Conservation (phyloP, 2,888 invertebrate species). For the Lithophane leautieri region DNA sequence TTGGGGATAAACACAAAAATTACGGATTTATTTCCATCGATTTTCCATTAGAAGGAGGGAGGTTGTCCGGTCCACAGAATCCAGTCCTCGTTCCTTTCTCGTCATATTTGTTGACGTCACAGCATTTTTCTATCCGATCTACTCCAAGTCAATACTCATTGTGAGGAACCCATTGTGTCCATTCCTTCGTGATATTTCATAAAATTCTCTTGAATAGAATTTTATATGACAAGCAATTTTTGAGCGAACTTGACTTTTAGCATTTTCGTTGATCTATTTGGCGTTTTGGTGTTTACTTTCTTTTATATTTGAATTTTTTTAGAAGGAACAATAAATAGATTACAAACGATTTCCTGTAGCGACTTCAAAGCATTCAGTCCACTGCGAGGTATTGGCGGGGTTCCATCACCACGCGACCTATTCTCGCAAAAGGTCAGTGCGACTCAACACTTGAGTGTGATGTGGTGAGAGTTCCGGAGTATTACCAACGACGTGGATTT, state of each 20-base stretch:
- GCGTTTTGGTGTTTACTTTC: constrained; percentile 17
- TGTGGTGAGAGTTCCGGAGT: constrained; percentile 39
- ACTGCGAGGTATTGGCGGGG: constrained; percentile 66
- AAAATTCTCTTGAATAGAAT: constrained; percentile 28
- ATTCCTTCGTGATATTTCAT: constrained; percentile 30
- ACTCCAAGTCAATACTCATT: constrained; percentile 54
- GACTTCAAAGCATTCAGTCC: constrained; percentile 68
- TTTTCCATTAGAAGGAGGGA: constrained; percentile 34
- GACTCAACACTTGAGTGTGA: constrained; percentile 37
- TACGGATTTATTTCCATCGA: background rate
- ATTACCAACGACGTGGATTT: constrained; percentile 1
- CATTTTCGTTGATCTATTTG: constrained; percentile 19
- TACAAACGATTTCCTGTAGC: constrained; percentile 68
- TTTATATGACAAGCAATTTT: constrained; percentile 39
- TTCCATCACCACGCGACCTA: constrained; percentile 68
- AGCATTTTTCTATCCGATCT: constrained; percentile 44
- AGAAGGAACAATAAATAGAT: constrained; percentile 63
- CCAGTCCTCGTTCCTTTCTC: constrained; percentile 33
- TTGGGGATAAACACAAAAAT: background rate
- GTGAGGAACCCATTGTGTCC: constrained; percentile 43
- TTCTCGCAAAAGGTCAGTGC: constrained; percentile 69
- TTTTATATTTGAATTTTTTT: constrained; percentile 49
- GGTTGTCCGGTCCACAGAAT: constrained; percentile 20
- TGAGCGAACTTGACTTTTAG: constrained; percentile 3
- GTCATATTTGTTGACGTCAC: constrained; percentile 48